Evolutionary conservation across 1,140 invertebrate species (phyloP).

Genomic region (Acyrthosiphon pisum): DNA sequence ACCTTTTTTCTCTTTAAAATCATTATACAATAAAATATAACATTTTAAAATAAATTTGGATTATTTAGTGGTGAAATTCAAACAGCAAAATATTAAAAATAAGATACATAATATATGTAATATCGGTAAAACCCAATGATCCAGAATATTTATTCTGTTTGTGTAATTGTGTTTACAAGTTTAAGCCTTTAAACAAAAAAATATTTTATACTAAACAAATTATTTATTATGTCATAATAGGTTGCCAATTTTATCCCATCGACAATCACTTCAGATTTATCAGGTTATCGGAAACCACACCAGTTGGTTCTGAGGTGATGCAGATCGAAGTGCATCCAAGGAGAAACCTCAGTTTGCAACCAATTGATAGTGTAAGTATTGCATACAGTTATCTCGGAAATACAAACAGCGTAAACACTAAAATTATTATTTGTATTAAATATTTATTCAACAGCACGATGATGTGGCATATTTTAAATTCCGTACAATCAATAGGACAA

Average conservation of each 20-base stretch:
- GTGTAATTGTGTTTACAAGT: not conserved
- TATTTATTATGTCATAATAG: conserved; percentile 64
- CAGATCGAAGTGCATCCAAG: conserved; percentile 77
- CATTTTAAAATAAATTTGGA: too few relatives aligned
- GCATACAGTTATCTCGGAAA: not conserved
- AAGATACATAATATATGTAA: not conserved
- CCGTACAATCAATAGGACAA: conserved; percentile 74
- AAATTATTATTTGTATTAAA: not conserved
- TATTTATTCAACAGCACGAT: conserved; percentile 65
- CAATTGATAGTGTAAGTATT: conserved; percentile 71
- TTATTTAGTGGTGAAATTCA: too few relatives aligned
- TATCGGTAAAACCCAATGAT: not conserved
- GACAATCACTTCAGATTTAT: conserved; percentile 80
- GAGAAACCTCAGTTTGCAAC: conserved; percentile 73
- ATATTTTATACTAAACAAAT: not conserved
- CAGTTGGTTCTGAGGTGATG: conserved; percentile 74
- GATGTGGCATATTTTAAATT: conserved; percentile 76
- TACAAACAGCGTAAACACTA: not conserved
- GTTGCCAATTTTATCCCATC: conserved; percentile 79
- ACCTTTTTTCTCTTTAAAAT: too few relatives aligned
- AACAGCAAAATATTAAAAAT: not conserved
- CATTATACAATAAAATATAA: too few relatives aligned
- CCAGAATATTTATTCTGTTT: not conserved
- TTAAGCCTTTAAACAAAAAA: not conserved
- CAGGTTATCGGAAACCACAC: conserved; percentile 74